Conservation (phyloP, 2,888 invertebrate species). For the Philhelius pedissequus region DNA sequence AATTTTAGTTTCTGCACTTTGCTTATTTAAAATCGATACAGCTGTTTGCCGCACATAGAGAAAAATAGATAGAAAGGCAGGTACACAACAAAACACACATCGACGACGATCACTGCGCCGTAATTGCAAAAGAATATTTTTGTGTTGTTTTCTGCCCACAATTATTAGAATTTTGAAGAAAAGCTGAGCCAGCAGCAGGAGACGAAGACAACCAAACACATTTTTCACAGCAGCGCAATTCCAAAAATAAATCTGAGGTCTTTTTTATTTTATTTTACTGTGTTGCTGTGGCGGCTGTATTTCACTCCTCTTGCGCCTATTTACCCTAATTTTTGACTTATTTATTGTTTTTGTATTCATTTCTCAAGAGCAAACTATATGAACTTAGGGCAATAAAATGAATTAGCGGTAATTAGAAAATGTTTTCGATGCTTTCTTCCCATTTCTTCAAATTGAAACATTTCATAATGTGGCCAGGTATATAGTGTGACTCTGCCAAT, state of each 20-base stretch:
- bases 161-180: slow-evolving; percentile 36
- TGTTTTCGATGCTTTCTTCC: slow-evolving; percentile 8
- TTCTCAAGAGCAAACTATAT: slow-evolving; percentile 15
- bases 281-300: not conserved
- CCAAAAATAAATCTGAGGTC: slow-evolving; percentile 65
- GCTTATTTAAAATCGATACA: slow-evolving; percentile 7
- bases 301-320: not conserved
- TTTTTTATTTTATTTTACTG: slow-evolving; percentile 26
- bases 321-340: slow-evolving; percentile 17
- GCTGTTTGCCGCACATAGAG: slow-evolving; percentile 2
- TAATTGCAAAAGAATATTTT: slow-evolving; percentile 26
- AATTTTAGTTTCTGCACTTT: not conserved
- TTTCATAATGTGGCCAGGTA: slow-evolving; percentile 37
- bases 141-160: slow-evolving; percentile 52
- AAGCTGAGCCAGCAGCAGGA: not conserved
- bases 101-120: not conserved
- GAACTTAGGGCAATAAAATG: not conserved
- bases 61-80: not conserved
- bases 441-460: slow-evolving; percentile 1
- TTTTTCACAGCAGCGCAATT: slow-evolving; percentile 35
- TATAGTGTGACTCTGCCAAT: slow-evolving; percentile 6
- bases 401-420: slow-evolving; percentile 30
- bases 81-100: slow-evolving; percentile 6
- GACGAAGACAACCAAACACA: slow-evolving; percentile 18
- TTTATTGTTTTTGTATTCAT: slow-evolving; percentile 44